Evolutionary conservation across 2,888 invertebrate species (phyloP).

Genomic region (Linyphia triangularis): DNA sequence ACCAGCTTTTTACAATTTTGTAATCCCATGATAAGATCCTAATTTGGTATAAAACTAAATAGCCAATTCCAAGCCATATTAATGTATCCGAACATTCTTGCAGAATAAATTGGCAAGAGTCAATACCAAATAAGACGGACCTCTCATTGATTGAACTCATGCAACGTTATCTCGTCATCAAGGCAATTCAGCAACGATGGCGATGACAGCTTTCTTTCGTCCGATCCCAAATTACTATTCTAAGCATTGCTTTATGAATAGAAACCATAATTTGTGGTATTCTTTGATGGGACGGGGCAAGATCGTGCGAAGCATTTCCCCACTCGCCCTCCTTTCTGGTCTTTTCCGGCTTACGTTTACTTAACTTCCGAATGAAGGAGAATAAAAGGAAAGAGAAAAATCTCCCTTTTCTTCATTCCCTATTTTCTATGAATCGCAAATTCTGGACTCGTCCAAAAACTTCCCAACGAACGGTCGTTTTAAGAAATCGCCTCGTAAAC

Average conservation of each 20-base stretch:
- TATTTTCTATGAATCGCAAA: conserved; percentile 45
- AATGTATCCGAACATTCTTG: too few relatives aligned
- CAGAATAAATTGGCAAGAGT: too few relatives aligned
- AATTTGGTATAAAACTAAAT: too few relatives aligned
- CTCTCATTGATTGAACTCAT: too few relatives aligned
- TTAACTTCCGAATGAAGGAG: background rate
- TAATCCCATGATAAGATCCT: too few relatives aligned
- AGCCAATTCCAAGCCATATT: too few relatives aligned
- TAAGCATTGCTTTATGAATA: background rate
- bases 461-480: conserved; percentile 40
- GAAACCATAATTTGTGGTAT: conserved; percentile 34
- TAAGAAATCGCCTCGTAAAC: conserved; percentile 61
- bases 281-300: conserved; percentile 14
- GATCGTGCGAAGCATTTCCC: conserved; percentile 21
- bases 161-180: too few relatives aligned
- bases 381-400: background rate
- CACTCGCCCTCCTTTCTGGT: background rate
- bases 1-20: too few relatives aligned
- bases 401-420: conserved; percentile 1
- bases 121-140: too few relatives aligned
- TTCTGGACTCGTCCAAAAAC: conserved; percentile 33
- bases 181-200: background rate
- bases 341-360: conserved; percentile 23
- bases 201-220: background rate
- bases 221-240: conserved; percentile 12